Conservation (phyloP, 2,888 invertebrate genomes). For the Argynnis bischoffii region DNA sequence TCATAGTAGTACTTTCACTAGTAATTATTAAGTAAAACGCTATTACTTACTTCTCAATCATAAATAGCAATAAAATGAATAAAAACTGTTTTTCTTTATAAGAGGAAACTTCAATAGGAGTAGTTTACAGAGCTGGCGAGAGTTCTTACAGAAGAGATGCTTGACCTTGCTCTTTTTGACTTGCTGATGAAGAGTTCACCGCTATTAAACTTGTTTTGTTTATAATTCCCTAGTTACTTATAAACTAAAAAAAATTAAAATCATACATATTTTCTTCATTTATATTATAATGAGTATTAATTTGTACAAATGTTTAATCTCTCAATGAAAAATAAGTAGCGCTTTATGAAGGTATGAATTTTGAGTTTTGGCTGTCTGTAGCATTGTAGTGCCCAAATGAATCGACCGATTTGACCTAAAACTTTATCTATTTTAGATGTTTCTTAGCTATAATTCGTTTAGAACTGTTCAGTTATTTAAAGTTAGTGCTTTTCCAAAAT, state of each 20-base stretch:
- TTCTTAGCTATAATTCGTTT: too few species aligned
- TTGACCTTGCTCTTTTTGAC: slow-evolving; percentile 31
- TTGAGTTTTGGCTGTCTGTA: too few species aligned
- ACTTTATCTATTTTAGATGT: too few species aligned
- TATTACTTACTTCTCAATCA: neutral
- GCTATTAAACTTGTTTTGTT: slow-evolving; percentile 9
- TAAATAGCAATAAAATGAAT: slow-evolving; percentile 5
- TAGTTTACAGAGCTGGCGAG: slow-evolving; percentile 19
- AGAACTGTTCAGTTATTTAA: too few species aligned
- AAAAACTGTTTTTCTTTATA: slow-evolving; percentile 13
- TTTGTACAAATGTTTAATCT: too few species aligned
- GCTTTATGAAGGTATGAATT: too few species aligned
- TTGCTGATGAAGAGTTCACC: slow-evolving; percentile 14
- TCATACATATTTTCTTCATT: too few species aligned
- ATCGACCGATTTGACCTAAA: too few species aligned
- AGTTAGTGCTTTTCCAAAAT: too few species aligned
- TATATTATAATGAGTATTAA: too few species aligned
- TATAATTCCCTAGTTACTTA: neutral
- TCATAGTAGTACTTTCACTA: neutral
- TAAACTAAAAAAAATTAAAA: neutral
- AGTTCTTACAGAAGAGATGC: slow-evolving; percentile 20
- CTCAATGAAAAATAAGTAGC: too few species aligned
- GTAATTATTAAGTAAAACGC: neutral
- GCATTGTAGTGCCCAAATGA: too few species aligned
- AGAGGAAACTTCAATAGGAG: slow-evolving; percentile 11